Conservation (phyloP, 1,140 invertebrate species). For the Diabrotica virgifera region DNA sequence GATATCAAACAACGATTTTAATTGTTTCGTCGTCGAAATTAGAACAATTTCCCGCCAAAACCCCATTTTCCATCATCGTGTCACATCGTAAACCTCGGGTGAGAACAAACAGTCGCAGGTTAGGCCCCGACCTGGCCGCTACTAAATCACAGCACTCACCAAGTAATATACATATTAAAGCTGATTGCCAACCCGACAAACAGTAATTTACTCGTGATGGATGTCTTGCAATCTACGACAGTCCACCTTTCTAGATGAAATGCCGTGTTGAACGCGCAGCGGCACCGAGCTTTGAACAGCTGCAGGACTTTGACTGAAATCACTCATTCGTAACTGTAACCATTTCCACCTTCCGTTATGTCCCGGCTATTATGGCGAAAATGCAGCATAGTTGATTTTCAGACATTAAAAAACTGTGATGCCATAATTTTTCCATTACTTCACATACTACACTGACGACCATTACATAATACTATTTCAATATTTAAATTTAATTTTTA, state of each 20-base stretch:
- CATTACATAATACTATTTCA: no score
- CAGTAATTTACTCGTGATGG: slow-evolving; percentile 12
- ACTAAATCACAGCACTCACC: slow-evolving; percentile 10
- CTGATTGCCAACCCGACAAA: slow-evolving; percentile 9
- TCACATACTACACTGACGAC: no score
- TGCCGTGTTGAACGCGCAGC: not conserved
- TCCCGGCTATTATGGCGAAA: slow-evolving; percentile 5
- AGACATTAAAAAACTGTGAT: not conserved
- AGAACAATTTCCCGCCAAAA: no score
- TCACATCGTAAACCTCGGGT: not conserved
- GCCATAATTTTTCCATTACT: no score
- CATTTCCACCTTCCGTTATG: not conserved
- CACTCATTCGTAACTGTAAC: slow-evolving; percentile 10
- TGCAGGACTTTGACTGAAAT: slow-evolving; percentile 14
- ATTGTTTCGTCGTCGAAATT: no score
- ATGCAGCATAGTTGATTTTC: slow-evolving; percentile 5
- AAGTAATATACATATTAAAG: slow-evolving; percentile 15
- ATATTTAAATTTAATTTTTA: no score
- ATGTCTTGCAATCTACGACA: slow-evolving; percentile 12
- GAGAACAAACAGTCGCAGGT: slow-evolving; percentile 11
- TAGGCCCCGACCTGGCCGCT: slow-evolving; percentile 5
- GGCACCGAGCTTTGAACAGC: slow-evolving; percentile 13
- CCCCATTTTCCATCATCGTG: not conserved
- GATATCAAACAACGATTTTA: no score
- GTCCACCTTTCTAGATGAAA: slow-evolving; percentile 9